A percentile compares a stretch with the other conserved stretches of the same genome.
These are phyloP conservation scores for Cataglyphis hispanica DNA, from an alignment of 1,140 invertebrate species.

Conservation along the genomic window DNA sequence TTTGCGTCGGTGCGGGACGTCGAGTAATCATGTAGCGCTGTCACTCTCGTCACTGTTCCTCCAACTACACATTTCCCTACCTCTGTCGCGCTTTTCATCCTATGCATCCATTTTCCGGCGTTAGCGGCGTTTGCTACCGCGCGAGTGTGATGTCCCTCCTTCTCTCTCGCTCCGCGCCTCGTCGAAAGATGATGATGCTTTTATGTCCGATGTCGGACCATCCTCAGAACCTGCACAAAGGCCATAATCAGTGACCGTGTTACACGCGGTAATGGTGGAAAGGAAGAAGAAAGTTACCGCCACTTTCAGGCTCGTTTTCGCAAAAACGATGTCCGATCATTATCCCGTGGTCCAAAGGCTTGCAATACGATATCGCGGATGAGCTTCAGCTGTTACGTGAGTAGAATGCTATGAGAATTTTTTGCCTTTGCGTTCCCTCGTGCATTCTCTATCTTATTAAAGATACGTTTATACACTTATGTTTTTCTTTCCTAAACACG, in stretches of 20 bases:
- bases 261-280: slow-evolving; percentile 55
- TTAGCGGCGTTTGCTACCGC: background rate
- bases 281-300: slow-evolving; percentile 34
- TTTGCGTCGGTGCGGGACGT: slow-evolving; percentile 48
- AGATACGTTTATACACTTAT: slow-evolving; percentile 24
- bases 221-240: slow-evolving; percentile 42
- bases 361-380: slow-evolving; percentile 70
- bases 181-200: slow-evolving; percentile 46
- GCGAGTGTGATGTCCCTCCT: background rate
- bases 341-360: slow-evolving; percentile 65
- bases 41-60: slow-evolving; percentile 54
- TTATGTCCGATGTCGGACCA: background rate
- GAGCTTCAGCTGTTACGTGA: slow-evolving; percentile 78
- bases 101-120: slow-evolving; percentile 39
- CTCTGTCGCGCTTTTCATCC: slow-evolving; percentile 25
- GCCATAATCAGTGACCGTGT: slow-evolving; percentile 59
- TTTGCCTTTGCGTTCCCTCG: slow-evolving; percentile 43
- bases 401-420: slow-evolving; percentile 74
- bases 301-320: slow-evolving; percentile 69
- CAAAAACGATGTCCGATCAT: slow-evolving; percentile 74
- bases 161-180: background rate
- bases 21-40: slow-evolving; percentile 68
- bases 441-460: background rate
- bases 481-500: slow-evolving; percentile 12
- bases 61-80: background rate